A percentile compares a stretch with the other conserved stretches of the same genome.
Conservation (phyloP, 2,113 vertebrate genomes). For the Apus apus region DNA sequence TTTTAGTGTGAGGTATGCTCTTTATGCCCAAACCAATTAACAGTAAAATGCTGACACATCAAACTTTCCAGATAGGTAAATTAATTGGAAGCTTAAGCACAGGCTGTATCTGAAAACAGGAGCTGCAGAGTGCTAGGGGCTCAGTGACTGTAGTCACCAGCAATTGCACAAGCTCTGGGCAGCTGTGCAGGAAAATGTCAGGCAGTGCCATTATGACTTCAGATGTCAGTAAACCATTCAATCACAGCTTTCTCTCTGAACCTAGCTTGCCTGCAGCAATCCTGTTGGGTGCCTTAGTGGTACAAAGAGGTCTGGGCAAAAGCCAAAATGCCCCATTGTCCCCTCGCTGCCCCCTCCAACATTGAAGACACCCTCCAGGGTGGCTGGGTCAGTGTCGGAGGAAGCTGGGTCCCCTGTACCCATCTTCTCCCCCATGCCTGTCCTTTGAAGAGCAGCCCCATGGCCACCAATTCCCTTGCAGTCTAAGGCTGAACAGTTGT, state of each 20-base stretch:
- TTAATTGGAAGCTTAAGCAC: neutral
- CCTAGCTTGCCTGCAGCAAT: neutral
- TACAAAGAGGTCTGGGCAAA: neutral
- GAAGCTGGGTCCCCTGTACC: accelerated
- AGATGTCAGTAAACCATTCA: accelerated
- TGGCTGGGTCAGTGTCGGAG: neutral
- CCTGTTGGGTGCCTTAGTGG: neutral
- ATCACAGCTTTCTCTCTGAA: neutral
- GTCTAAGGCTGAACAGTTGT: neutral
- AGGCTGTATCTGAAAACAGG: neutral
- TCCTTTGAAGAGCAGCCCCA: neutral
- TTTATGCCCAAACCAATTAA: neutral
- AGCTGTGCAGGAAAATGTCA: accelerated
- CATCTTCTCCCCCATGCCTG: accelerated
- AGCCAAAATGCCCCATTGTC: neutral
- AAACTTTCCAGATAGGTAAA: neutral
- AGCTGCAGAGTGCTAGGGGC: accelerated
- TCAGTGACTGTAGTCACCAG: too few species aligned
- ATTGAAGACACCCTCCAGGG: accelerated
- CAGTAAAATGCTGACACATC: accelerated
- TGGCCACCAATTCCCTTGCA: neutral
- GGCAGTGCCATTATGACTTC: neutral
- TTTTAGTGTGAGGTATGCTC: neutral
- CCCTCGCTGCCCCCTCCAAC: neutral
- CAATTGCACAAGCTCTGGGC: neutral